Evolutionary conservation across 2,888 invertebrate species (phyloP).

Genomic region (Magallana nippona): DNA sequence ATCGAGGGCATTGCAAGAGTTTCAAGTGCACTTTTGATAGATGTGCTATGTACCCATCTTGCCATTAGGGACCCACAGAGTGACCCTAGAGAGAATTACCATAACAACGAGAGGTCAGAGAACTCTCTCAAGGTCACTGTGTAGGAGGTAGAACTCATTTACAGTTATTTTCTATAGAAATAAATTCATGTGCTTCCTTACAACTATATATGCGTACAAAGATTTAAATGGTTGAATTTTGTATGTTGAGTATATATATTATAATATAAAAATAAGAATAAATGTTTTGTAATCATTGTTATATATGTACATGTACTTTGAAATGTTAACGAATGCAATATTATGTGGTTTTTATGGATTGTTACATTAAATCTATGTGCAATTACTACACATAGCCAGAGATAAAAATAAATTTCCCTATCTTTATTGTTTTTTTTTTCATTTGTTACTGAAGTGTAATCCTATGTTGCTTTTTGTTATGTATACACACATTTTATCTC

Average conservation of each 20-base stretch:
- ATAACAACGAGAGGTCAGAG: not conserved
- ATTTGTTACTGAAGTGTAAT: conserved; percentile 15
- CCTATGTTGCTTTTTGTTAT: not conserved
- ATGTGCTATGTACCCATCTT: conserved; percentile 15
- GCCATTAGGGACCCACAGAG: conserved; percentile 3
- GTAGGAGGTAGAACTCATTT: not conserved
- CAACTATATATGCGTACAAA: not conserved
- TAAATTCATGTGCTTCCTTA: not conserved
- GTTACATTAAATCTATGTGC: conserved; percentile 14
- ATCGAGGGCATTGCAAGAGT: conserved; percentile 9
- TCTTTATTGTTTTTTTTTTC: conserved; percentile 7
- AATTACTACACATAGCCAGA: not conserved
- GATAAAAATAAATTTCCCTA: not conserved
- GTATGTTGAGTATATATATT: conserved; percentile 1
- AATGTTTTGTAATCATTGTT: not conserved
- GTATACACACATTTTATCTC: not conserved
- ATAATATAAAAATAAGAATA: not conserved
- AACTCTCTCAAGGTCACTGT: not conserved
- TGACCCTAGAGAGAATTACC: not conserved
- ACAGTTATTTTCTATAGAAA: not conserved
- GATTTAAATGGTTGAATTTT: conserved; percentile 3
- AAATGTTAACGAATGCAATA: conserved; percentile 9
- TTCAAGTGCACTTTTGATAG: not conserved
- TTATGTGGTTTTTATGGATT: conserved; percentile 12
- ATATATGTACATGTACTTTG: not conserved